Base-by-base conservation (phyloP, 92 coral and sea anemone species). In the Virgularia gustaviana region DNA sequence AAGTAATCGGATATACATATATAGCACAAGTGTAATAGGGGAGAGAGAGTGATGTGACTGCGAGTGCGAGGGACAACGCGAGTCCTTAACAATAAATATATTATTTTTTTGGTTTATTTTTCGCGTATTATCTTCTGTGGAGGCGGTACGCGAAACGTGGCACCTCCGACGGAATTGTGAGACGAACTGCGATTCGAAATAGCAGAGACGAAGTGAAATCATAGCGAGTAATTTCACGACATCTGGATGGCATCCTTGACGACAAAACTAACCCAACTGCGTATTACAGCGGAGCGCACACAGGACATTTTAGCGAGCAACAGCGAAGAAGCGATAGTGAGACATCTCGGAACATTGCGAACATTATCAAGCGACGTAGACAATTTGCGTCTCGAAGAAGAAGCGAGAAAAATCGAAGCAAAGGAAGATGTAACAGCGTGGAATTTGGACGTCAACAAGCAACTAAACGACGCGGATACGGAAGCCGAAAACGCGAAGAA, bases 131-230 rank as follows among this genome's bases (percentile, higher is more conserved):
- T n/a, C n/a, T n/a, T n/a, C n/a, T n/a, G n/a, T n/a, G n/a, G n/a
- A n/a, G 55, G 55, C 49, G 65, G 38, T 71, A 37, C 55, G 30
- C 86, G 49, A 77, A 45, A 76, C 78, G 65, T 78, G 88, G 88
- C 81, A 84, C 84, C 81, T 84, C 84, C 81, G 81, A 84, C 86
- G 76, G 71, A 70, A 61, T 63, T 24, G 55, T 12, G 52, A 61
- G 29, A 42, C 42, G 18, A 27, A 15, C 15, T 25, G n/a, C 15
- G 55, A 65, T 41, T 42, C 55, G 39, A 27, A 2, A 27, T 2
- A 27, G 45, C 33, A 45, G 24, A 22, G 36, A 19, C n/a, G n/a
- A n/a, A n/a, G n/a, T n/a, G n/a, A 32, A 18, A 45, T 32, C 74
- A 20, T 23, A 15, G 60, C 60, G 60, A 57, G 45, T 52, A 64